These are phyloP conservation scores for Syngnathus acus DNA, from an alignment of 2,797 vertebrate genomes.

Conservation along the genomic window DNA sequence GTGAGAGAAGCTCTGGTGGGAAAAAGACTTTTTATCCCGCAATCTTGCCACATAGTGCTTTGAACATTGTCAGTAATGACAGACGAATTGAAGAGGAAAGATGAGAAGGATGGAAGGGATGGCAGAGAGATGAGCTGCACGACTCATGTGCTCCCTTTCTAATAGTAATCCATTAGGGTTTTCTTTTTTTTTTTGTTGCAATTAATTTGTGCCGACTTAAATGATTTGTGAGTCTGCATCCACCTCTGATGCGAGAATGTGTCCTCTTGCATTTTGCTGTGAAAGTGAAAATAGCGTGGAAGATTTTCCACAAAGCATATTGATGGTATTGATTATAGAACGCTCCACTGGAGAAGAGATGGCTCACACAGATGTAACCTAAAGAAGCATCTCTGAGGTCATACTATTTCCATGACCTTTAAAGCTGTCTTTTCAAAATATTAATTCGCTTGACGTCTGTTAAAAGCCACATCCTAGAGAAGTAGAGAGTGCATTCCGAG, in stretches of 20 bases:
- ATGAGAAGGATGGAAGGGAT: slow-evolving; percentile 33
- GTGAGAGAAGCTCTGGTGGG: slow-evolving; percentile 40
- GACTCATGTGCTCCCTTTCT: slow-evolving; percentile 26
- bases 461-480: slow-evolving; percentile 16
- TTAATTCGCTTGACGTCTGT: slow-evolving; percentile 28
- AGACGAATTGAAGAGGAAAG: slow-evolving; percentile 37
- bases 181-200: slow-evolving; percentile 8
- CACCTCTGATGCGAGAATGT: slow-evolving; percentile 12
- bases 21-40: slow-evolving; percentile 46
- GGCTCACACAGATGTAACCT: slow-evolving; percentile 46
- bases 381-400: slow-evolving; percentile 46
- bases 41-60: slow-evolving; percentile 41
- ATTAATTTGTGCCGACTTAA: slow-evolving; percentile 21
- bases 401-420: slow-evolving; percentile 53
- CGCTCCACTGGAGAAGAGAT: slow-evolving; percentile 41
- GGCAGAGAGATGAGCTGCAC: slow-evolving; percentile 35
- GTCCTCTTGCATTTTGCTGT: slow-evolving; percentile 18
- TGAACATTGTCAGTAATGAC: slow-evolving; percentile 52
- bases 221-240: slow-evolving; percentile 1
- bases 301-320: slow-evolving; percentile 28
- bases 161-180: slow-evolving; percentile 14
- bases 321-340: slow-evolving; percentile 59
- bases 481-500: not conserved
- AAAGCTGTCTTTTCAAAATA: slow-evolving; percentile 51
- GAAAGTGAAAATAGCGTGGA: slow-evolving; percentile 21